Percentiles rank a stretch among this genome's conserved stretches.
These are phyloP conservation scores for Drosophila vallismaia DNA, from an alignment of 2,888 invertebrate species.

Conservation along the genomic window DNA sequence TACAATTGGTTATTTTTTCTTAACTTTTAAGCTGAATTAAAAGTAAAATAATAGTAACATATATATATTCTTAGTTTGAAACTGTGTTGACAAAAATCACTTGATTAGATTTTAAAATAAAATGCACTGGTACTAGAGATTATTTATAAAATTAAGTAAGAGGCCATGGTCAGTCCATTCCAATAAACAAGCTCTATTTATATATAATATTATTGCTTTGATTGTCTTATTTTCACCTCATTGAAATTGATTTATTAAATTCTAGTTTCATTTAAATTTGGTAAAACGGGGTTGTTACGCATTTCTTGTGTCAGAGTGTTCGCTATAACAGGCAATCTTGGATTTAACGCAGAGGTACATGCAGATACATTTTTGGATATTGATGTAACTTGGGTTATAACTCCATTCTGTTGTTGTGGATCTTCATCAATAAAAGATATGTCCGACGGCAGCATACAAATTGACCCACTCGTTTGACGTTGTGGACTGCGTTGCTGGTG, in stretches of 20 bases:
- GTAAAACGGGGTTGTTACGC: constrained; percentile 8
- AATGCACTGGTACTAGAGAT: background rate
- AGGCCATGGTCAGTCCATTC: background rate
- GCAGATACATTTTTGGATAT: constrained; percentile 23
- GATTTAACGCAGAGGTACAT: constrained; percentile 17
- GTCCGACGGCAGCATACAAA: constrained; percentile 85
- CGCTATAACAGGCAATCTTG: constrained; percentile 55
- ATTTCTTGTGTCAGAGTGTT: constrained; percentile 45
- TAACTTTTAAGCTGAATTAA: too few species aligned
- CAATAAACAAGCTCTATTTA: background rate
- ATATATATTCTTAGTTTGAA: background rate
- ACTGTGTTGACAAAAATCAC: background rate
- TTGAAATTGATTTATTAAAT: constrained; percentile 55
- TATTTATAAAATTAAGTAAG: background rate
- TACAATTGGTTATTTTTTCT: too few species aligned
- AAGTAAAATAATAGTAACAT: too few species aligned
- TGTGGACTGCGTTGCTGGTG: constrained; percentile 55
- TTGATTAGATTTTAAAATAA: background rate
- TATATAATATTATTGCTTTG: background rate
- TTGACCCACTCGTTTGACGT: constrained; percentile 62
- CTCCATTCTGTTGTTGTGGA: constrained; percentile 69
- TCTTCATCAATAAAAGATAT: constrained; percentile 90
- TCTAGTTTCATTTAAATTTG: constrained; percentile 61
- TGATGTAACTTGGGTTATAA: constrained; percentile 11
- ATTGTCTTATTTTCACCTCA: background rate